Percentiles rank a stretch among this genome's conserved stretches.
Evolutionary conservation across 2,113 vertebrate species (phyloP).

Genomic region (Gambusia affinis): DNA sequence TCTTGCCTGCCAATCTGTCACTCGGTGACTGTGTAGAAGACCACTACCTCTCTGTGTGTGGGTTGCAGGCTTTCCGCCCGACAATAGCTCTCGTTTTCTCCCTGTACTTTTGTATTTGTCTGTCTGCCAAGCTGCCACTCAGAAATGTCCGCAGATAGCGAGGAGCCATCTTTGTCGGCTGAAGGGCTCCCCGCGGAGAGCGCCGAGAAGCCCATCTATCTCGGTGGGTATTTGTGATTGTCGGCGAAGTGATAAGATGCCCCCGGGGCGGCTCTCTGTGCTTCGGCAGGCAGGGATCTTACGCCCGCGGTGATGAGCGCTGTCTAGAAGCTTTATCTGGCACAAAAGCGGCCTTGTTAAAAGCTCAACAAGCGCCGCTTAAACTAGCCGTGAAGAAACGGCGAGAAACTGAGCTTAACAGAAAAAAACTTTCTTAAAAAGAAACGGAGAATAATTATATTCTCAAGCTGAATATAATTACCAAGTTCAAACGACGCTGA

Average conservation of each 20-base stretch:
- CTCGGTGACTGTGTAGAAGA: conserved; percentile 39
- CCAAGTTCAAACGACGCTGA: conserved; percentile 60
- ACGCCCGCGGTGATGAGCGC: conserved; percentile 62
- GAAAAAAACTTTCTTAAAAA: too few species aligned
- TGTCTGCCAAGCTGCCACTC: conserved; percentile 68
- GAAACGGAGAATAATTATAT: neutral
- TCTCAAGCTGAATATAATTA: conserved; percentile 69
- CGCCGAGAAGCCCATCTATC: conserved; percentile 60
- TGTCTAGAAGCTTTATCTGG: conserved; percentile 66
- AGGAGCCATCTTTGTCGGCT: conserved; percentile 53
- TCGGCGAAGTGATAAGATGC: conserved; percentile 69
- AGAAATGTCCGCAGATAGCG: conserved; percentile 51
- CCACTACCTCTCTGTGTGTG: conserved; percentile 59
- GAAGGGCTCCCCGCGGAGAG: conserved; percentile 66
- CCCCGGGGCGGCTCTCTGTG: conserved; percentile 61
- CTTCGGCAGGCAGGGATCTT: conserved; percentile 64
- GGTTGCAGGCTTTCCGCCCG: conserved; percentile 65
- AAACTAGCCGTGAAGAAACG: conserved; percentile 65
- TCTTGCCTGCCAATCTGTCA: conserved; percentile 68
- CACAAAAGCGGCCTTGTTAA: conserved; percentile 72
- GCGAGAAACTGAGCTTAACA: conserved; percentile 33
- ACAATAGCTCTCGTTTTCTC: conserved; percentile 62
- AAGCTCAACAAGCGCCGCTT: conserved; percentile 60
- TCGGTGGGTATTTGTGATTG: conserved; percentile 71
- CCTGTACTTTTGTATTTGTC: conserved; percentile 64